Percentiles rank a stretch among this genome's conserved stretches.
These are phyloP conservation scores for Odontothrips loti DNA, from an alignment of 2,888 invertebrate genomes.

Conservation along the genomic window DNA sequence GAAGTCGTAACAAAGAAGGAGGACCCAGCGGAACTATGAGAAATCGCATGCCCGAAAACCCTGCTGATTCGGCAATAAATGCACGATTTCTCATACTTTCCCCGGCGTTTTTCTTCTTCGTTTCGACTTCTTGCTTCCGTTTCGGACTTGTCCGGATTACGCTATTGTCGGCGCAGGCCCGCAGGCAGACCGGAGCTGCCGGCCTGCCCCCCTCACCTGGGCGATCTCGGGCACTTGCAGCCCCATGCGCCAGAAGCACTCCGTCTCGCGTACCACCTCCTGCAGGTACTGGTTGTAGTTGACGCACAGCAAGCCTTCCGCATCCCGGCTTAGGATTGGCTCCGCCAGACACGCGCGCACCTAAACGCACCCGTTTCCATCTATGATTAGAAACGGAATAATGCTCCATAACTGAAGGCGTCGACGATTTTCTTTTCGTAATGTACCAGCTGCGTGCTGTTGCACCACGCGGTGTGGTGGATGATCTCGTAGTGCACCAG, in stretches of 20 bases:
- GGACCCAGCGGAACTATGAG: too few relatives aligned
- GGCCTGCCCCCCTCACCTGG: slow-evolving; percentile 53
- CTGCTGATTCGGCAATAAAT: too few relatives aligned
- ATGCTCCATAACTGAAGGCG: too few relatives aligned
- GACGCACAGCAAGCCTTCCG: slow-evolving; percentile 58
- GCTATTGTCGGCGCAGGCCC: too few relatives aligned
- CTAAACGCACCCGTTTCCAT: slow-evolving; percentile 43
- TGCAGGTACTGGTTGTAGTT: slow-evolving; percentile 69
- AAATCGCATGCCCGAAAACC: too few relatives aligned
- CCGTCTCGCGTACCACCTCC: slow-evolving; percentile 73
- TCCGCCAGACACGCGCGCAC: slow-evolving; percentile 62
- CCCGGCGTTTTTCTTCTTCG: too few relatives aligned
- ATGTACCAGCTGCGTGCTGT: background rate
- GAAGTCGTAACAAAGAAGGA: too few relatives aligned
- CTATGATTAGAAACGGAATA: too few relatives aligned
- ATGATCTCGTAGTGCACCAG: slow-evolving; percentile 79
- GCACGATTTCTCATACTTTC: too few relatives aligned
- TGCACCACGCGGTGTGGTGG: slow-evolving; percentile 75
- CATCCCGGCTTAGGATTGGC: slow-evolving; percentile 65
- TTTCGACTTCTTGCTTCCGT: too few relatives aligned
- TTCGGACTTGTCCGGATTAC: too few relatives aligned
- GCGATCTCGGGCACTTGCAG: slow-evolving; percentile 72
- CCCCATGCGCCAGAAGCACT: slow-evolving; percentile 72
- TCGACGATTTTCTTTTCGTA: background rate
- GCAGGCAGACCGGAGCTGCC: too few relatives aligned